phyloP scores from a whole-genome alignment of 2,797 vertebrate genomes.

The Myotis findleyi region DNA sequence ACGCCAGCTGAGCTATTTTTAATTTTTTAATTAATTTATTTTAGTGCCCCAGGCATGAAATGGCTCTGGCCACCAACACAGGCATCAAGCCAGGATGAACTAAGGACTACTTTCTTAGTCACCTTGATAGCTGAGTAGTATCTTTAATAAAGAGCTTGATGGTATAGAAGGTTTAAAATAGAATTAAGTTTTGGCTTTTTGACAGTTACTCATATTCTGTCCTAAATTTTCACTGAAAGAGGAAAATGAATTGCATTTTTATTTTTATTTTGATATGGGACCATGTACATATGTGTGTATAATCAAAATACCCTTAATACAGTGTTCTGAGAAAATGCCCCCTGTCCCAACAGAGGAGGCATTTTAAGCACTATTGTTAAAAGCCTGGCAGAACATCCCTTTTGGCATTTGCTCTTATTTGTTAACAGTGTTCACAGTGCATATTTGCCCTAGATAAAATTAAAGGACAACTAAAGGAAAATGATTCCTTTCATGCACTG shows the following conservation, averaged over 20 bases:
- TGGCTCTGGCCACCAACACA: neutral
- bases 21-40: neutral
- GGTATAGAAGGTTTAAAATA: slow-evolving; percentile 18
- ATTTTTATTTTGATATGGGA: slow-evolving; percentile 52
- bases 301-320: neutral
- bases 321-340: slow-evolving; percentile 7
- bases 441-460: slow-evolving; percentile 32
- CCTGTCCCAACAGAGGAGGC: neutral
- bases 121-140: neutral
- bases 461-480: neutral
- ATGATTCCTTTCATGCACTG: neutral
- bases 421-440: neutral
- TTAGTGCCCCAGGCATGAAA: neutral
- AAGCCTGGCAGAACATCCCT: neutral
- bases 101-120: neutral
- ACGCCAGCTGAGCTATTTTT: neutral
- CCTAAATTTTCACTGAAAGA: slow-evolving; percentile 28
- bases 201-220: neutral
- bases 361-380: neutral
- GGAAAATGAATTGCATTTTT: slow-evolving; percentile 34
- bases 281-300: neutral
- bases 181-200: slow-evolving; percentile 54
- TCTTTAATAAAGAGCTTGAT: neutral
- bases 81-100: neutral
- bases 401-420: slow-evolving; percentile 44